Conservation (phyloP, 2,888 invertebrate species). For the Pyrrhia umbra region DNA sequence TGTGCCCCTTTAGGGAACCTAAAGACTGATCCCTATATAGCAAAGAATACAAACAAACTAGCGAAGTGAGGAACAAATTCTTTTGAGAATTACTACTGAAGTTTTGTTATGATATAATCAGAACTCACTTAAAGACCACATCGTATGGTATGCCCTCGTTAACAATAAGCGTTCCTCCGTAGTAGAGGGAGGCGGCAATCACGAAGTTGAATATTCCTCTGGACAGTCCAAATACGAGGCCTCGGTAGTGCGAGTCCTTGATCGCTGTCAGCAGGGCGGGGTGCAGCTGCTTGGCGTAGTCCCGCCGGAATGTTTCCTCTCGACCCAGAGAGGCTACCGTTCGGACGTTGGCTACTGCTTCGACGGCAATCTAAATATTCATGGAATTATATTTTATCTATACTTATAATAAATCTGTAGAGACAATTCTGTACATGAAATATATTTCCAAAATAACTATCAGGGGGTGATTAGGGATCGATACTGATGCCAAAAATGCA, state of each 20-base stretch:
- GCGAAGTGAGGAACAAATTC: too few species aligned
- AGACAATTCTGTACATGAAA: too few species aligned
- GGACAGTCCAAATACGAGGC: slow-evolving; percentile 93
- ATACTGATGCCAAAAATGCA: too few species aligned
- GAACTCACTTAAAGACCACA: slow-evolving; percentile 92
- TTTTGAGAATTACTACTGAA: slow-evolving; percentile 1
- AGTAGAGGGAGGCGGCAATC: slow-evolving; percentile 93
- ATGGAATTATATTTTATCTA: not conserved
- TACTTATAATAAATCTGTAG: too few species aligned
- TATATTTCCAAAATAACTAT: too few species aligned
- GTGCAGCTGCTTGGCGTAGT: slow-evolving; percentile 91
- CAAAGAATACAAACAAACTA: too few species aligned
- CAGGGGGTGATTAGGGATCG: too few species aligned
- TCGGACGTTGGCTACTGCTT: slow-evolving; percentile 94
- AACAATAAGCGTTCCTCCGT: slow-evolving; percentile 92
- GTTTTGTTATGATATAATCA: not conserved
- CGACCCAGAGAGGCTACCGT: slow-evolving; percentile 94
- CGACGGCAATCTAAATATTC: slow-evolving; percentile 92
- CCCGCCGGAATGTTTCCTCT: slow-evolving; percentile 92
- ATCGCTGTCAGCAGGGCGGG: slow-evolving; percentile 91
- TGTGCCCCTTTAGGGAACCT: too few species aligned
- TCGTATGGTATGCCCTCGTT: slow-evolving; percentile 89
- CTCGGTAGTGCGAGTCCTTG: slow-evolving; percentile 91
- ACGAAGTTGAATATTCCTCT: slow-evolving; percentile 93
- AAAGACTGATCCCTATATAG: too few species aligned